phyloP scores from a whole-genome alignment of 2,888 invertebrate species.

The Monochamus alternatus region DNA sequence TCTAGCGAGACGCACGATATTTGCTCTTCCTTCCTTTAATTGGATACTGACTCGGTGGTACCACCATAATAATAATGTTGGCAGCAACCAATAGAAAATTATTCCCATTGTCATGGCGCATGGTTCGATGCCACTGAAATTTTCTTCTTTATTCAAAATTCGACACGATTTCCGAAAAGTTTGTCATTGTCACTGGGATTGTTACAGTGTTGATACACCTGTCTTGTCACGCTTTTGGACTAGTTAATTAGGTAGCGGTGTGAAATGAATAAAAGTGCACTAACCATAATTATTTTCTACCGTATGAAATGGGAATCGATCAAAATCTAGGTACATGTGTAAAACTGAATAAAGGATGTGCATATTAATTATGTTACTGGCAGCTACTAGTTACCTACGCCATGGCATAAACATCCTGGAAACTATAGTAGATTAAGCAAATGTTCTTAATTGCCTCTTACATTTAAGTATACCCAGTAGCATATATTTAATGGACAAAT shows the following conservation, averaged over 20 bases:
- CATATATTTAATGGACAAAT: too few relatives aligned
- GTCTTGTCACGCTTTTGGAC: background rate
- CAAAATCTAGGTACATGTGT: too few relatives aligned
- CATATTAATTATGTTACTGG: too few relatives aligned
- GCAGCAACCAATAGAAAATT: constrained; percentile 7
- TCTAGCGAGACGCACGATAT: constrained; percentile 67
- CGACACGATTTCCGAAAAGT: background rate
- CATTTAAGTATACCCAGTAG: too few relatives aligned
- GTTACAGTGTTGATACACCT: background rate
- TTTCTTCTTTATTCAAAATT: background rate
- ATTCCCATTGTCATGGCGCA: constrained; percentile 7
- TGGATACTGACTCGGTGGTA: constrained; percentile 51
- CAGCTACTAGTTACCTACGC: too few relatives aligned
- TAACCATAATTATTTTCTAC: too few relatives aligned
- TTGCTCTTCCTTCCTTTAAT: constrained; percentile 67
- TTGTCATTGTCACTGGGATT: background rate
- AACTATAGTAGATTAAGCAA: too few relatives aligned
- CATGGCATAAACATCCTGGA: too few relatives aligned
- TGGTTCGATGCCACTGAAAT: background rate
- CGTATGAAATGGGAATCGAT: too few relatives aligned
- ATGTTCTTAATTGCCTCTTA: too few relatives aligned
- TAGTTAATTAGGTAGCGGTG: background rate
- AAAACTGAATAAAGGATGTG: too few relatives aligned
- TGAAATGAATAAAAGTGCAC: background rate
- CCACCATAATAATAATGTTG: constrained; percentile 4